Base-by-base conservation (phyloP, 2,797 vertebrate species). In the Spinus pinus region DNA sequence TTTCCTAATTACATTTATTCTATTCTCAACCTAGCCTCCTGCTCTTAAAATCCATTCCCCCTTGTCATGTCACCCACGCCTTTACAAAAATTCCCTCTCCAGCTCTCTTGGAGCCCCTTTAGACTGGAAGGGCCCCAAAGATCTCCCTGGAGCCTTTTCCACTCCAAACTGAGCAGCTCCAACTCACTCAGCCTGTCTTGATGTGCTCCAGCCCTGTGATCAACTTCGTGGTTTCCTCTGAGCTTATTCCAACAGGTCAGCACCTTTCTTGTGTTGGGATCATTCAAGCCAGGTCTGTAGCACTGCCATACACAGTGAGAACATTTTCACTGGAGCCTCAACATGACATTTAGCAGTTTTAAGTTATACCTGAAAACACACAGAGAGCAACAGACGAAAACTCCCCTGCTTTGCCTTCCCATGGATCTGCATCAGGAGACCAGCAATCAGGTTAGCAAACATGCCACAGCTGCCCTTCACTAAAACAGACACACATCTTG, bases 211-310 rank as follows among this genome's bases (percentile, higher is more conserved):
- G n/a, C 20, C 14, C 47, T 41, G 21, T n/a, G 25, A 53, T 28
- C 33, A 47, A 35, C 6, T 46, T 28, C 12, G 53, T 41, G 46
- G 13, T 39, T 83, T 77, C 30, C 24, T 84, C 53, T n/a, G 51
- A 7, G 28, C 23, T 58, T 71, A 39, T 65, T 57, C 30, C 39
- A 41, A 10, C 7, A 51, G n/a, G 5, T 51, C 44, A 57, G 15
- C 0, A 0, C 27, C 27, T 65, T 71, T 12, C 39, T 58, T 28
- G 15, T 35, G 30, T 10, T 78, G 25, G 37, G 17, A 50, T 50
- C 17, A 5, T 31, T 70, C 86, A 41, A 37, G 73, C 18, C 37
- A 44, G 33, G 41, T 5, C 58, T 35, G 19, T 3, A 62, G 60
- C 53, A 39, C 49, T 61, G n/a, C 50, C 37, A 33, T 24, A 16